Base-by-base conservation (phyloP, 2,888 invertebrate species). In the Pandemis heparana region DNA sequence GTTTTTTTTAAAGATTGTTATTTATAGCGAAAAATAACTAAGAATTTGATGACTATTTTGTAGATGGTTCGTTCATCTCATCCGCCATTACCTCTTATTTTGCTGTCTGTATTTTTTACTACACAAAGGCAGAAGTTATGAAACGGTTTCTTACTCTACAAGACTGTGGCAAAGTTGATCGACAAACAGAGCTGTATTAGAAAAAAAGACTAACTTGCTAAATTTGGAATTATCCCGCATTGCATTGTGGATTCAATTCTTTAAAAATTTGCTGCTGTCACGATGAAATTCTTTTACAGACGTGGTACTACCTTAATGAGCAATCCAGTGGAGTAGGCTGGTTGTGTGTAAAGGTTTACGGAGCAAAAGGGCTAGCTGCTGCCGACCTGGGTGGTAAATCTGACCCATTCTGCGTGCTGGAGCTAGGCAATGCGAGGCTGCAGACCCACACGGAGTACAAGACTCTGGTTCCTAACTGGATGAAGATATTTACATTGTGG, bases 391-490 rank as follows among this genome's bases (percentile, higher is more conserved):
- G 99, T 0, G 99, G 99, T 2, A 99, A 99, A 89, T 99, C 99
- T 63, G 99, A 99, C 92, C 99, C 99, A 0, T 99, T 99, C 92
- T 99, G 99, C 90, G 99, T 99, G 0, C 89, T 99, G 23, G 99
- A 99, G 87, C 94, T 99, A 77, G 98, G 98, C 14, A 99, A 99
- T 87, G 96, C 98, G 0, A 96, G 99, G 67, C 94, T 99, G 48
- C 99, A 99, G 90, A 99, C 99, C 0, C 99, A 99, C 89, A 99
- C 99, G 0, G 99, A 99, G 90, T 99, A 99, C 90, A 99, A 99
- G 90, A 99, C 99, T 0, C 92, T 99, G 32, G 95, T 97, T 70
- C 99, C 99, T 0, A 98, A 97, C 79, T 99, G 99, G 99, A 98
- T 99, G 95, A 99, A 99, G 92, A 98, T 99, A 79, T 99, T 99